These are phyloP conservation scores for Hippoglossus stenolepis DNA, from an alignment of 2,113 vertebrate genomes.

Conservation along the genomic window DNA sequence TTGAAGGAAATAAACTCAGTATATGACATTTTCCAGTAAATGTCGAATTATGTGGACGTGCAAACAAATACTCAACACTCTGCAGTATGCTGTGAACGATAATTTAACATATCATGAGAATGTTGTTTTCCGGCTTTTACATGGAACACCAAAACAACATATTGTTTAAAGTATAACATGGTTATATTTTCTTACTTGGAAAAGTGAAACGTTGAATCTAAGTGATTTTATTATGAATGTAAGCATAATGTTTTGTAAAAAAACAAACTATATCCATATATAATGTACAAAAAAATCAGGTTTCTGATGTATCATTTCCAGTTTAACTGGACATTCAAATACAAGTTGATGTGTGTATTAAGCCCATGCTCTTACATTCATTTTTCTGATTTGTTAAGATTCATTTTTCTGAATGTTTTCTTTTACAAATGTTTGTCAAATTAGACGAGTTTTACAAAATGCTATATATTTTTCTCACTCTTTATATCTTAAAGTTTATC, in stretches of 20 bases:
- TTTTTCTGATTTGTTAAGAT: slow-evolving; percentile 27
- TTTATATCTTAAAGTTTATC: slow-evolving; percentile 64
- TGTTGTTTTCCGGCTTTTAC: slow-evolving; percentile 71
- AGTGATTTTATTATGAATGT: slow-evolving; percentile 74
- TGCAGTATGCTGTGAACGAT: slow-evolving; percentile 66
- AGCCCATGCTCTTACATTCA: slow-evolving; percentile 58
- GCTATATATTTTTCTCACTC: slow-evolving; percentile 60
- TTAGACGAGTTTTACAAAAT: slow-evolving; percentile 50
- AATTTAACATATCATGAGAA: slow-evolving; percentile 77
- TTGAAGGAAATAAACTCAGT: slow-evolving; percentile 69
- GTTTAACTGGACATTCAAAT: slow-evolving; percentile 51
- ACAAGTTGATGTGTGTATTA: slow-evolving; percentile 26
- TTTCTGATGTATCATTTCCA: slow-evolving; percentile 63
- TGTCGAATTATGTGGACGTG: slow-evolving; percentile 64
- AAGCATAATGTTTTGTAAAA: slow-evolving; percentile 66
- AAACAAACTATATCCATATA: neutral
- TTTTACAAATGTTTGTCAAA: slow-evolving; percentile 42
- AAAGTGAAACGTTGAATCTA: slow-evolving; percentile 65
- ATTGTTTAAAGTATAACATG: slow-evolving; percentile 67
- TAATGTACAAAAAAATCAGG: slow-evolving; percentile 18
- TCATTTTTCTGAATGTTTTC: slow-evolving; percentile 43
- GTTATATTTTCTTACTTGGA: slow-evolving; percentile 81
- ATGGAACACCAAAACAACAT: slow-evolving; percentile 69
- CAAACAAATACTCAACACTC: slow-evolving; percentile 42
- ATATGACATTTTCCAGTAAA: slow-evolving; percentile 66